Evolutionary conservation across 1,140 invertebrate genomes (phyloP), one percentile per base, ranked within the genome.

Genomic region (Dolichoris vasculosae): DNA sequence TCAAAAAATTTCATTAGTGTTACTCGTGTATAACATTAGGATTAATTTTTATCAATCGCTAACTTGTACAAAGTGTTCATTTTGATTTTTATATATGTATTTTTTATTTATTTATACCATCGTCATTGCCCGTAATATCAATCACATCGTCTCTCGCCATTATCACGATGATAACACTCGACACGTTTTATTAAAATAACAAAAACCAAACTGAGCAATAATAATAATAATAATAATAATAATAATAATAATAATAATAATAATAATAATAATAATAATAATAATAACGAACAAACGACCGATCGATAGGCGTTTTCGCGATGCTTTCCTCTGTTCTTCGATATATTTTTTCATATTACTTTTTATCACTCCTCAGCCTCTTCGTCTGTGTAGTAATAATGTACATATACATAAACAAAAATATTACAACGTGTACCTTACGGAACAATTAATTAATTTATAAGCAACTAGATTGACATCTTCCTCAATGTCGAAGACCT

Each of bases 171-270:
- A 75, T 69, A 55, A 35, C 82, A 85, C 79, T 75, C 71, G 55
- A 76, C 80, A 90, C 89, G 88, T 90, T 89, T 90, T 79, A 89
- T 91, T 90, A 91, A 88, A 90, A 91, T 90, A 90, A 92, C 87
- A 90, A 89, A 90, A 90, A 91, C 89, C 82, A 89, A 89, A 90
- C 86, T 86, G 35, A 26, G 64, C 67, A 85, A 85, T 85, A 82
- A 85, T 85, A 85, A 84, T 77, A 78, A 79, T 81, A 71, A 48
- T 73, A 75, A 83, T 87, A 51, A 88, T 86, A 83, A 84, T 86
- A 84, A 88, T 87, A 87, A 88, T 87, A 88, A 89, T 82, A 20
- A 84, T 77, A 78, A 79, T 81, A 71, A 48, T 73, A 75, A 83
- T 87, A 51, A 88, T 86, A 83, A 84, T 86, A 84, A 88, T 87